Evolutionary conservation across 2,797 vertebrate species (phyloP).

Genomic region (Oryzias dopingdopingensis): DNA sequence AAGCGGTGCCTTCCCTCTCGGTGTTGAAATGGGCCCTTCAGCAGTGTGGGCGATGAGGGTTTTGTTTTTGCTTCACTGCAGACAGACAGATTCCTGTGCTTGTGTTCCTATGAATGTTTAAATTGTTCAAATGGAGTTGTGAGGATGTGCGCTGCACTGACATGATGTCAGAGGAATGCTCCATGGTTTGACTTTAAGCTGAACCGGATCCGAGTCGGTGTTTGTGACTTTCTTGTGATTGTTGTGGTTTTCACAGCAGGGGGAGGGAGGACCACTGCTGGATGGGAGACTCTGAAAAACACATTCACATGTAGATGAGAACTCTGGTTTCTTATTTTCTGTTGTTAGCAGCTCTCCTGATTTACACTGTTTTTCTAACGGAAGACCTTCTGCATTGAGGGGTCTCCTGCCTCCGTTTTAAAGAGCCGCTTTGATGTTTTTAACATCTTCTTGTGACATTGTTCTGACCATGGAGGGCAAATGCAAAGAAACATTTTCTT

Average conservation of each 20-base stretch:
- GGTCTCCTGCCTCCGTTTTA: conserved; percentile 4
- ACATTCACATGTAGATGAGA: conserved; percentile 5
- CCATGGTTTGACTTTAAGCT: conserved; percentile 13
- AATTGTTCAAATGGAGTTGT: conserved; percentile 55
- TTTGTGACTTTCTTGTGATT: conserved; percentile 16
- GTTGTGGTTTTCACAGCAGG: neutral
- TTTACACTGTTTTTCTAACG: conserved; percentile 15
- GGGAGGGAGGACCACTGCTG: conserved; percentile 12
- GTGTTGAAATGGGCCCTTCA: conserved; percentile 50
- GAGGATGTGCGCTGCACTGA: conserved; percentile 34
- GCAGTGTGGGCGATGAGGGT: conserved; percentile 36
- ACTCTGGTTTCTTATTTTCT: conserved; percentile 19
- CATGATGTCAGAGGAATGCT: conserved; percentile 48
- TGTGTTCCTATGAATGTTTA: conserved; percentile 54
- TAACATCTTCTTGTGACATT: too few relatives aligned
- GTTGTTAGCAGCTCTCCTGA: conserved; percentile 25
- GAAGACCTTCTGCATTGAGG: conserved; percentile 26
- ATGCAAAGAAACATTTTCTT: too few relatives aligned
- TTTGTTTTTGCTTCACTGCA: conserved; percentile 52
- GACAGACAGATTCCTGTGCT: conserved; percentile 55
- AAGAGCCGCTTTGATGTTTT: too few relatives aligned
- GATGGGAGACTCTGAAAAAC: conserved; percentile 41
- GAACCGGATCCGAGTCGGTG: conserved; percentile 8
- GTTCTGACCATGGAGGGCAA: too few relatives aligned
- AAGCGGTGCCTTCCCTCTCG: conserved; percentile 42